Evolutionary conservation across 1,140 invertebrate species (phyloP).

Genomic region (Drosophila rufa): DNA sequence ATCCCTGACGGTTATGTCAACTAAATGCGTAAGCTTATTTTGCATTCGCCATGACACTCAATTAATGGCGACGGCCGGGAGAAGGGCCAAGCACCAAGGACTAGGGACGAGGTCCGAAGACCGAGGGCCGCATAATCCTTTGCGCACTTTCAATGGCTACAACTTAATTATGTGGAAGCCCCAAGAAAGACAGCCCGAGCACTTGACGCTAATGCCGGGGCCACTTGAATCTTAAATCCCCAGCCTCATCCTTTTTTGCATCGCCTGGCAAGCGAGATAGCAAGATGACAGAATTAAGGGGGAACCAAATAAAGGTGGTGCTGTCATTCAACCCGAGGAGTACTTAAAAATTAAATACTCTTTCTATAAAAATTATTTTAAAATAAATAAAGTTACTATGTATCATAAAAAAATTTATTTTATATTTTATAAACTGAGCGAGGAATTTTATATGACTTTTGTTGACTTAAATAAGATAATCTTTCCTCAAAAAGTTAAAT

Average conservation of each 20-base stretch:
- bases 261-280: slow-evolving; percentile 7
- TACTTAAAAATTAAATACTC: background rate
- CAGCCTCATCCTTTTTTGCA: slow-evolving; percentile 5
- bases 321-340: background rate
- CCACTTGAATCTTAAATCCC: slow-evolving; percentile 52
- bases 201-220: slow-evolving; percentile 50
- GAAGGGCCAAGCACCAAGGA: background rate
- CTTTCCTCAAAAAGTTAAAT: too few relatives aligned
- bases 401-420: too few relatives aligned
- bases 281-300: slow-evolving; percentile 18
- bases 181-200: slow-evolving; percentile 40
- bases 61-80: slow-evolving; percentile 53
- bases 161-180: slow-evolving; percentile 60
- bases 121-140: slow-evolving; percentile 47
- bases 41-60: slow-evolving; percentile 66
- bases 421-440: too few relatives aligned
- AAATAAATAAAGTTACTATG: background rate
- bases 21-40: slow-evolving; percentile 65
- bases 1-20: slow-evolving; percentile 44
- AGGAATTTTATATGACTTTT: too few relatives aligned
- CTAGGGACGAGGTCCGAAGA: background rate
- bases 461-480: too few relatives aligned
- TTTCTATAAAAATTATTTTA: background rate
- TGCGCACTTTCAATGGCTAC: slow-evolving; percentile 42
- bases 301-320: background rate